phyloP scores from a whole-genome alignment of 2,113 vertebrate genomes.

The Triplophysa dalaica region DNA sequence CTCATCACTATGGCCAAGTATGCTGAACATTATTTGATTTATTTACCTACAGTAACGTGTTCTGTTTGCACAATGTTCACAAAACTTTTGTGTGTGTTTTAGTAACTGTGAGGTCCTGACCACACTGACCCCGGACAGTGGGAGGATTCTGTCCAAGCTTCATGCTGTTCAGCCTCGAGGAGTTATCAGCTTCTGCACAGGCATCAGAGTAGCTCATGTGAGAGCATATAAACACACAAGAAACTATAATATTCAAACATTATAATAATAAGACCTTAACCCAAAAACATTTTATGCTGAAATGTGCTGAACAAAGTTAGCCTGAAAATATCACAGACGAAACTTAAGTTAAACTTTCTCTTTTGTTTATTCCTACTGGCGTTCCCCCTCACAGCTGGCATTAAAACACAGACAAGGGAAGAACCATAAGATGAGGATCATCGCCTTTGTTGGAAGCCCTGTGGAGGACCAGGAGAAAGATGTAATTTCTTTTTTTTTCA shows the following conservation, averaged over 20 bases:
- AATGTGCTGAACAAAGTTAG: no score
- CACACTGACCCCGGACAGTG: slow-evolving; percentile 90
- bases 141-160: slow-evolving; percentile 93
- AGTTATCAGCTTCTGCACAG: slow-evolving; percentile 92
- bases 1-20: slow-evolving; percentile 97
- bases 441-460: slow-evolving; percentile 94
- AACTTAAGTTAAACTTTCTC: no score
- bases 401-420: slow-evolving; percentile 96
- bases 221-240: background rate
- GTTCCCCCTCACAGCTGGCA: slow-evolving; percentile 80
- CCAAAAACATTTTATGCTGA: no score
- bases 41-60: background rate
- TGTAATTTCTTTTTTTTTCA: slow-evolving; percentile 71
- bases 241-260: background rate
- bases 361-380: background rate
- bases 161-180: slow-evolving; percentile 91
- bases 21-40: background rate
- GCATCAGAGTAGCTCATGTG: slow-evolving; percentile 92
- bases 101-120: slow-evolving; percentile 97
- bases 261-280: no score
- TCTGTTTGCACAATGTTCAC: background rate
- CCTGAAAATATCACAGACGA: no score
- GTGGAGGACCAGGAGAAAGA: slow-evolving; percentile 96
- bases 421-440: slow-evolving; percentile 98
- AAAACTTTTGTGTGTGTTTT: background rate